Base-by-base conservation (phyloP, 2,888 invertebrate species). In the Dexiosoma caninum region DNA sequence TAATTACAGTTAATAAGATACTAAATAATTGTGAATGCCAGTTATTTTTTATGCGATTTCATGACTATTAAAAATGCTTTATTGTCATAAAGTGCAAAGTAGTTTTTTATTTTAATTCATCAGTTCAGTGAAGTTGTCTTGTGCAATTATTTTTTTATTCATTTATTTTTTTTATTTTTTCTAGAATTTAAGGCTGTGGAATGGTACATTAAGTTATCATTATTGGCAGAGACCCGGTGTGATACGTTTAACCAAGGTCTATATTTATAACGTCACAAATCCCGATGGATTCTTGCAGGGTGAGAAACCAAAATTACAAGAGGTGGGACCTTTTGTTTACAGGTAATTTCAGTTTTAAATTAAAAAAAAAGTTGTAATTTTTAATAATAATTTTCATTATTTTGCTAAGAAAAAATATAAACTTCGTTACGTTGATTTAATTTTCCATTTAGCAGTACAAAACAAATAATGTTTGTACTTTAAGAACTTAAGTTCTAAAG, bases 191-290 rank as follows among this genome's bases (percentile, higher is more conserved):
- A 93, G 94, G 88, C 91, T 96, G 81, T 94, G 95, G 93, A 96
- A 96, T 87, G 95, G 95, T 10, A 95, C 96, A 0, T 87, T 96
- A 46, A 95, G 95, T 88, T 96, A 95, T 91, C 95, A 95, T 85
- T 96, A 96, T 89, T 96, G 96, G 96, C 96, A 96, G 87, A 94
- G 94, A 85, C 96, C 96, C 0, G 96, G 96, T 0, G 96, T 96
- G 10, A 92, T 94, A 83, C 91, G 96, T 77, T 91, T 96, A 76
- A 96, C 96, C 83, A 96, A 95, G 91, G 95, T 96, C 16, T 96
- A 96, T 88, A 95, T 96, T 86, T 96, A 96, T 92, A 96, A 96
- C 91, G 95, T 96, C 12, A 96, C 96, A 23, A 96, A 96, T 90
- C 94, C 95, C 0, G 95, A 96, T 70, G 95, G 92, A 1, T 96